Evolutionary conservation across 2,888 invertebrate species (phyloP), one percentile per base, ranked within the genome.

Genomic region (Synergus laeviventris): DNA sequence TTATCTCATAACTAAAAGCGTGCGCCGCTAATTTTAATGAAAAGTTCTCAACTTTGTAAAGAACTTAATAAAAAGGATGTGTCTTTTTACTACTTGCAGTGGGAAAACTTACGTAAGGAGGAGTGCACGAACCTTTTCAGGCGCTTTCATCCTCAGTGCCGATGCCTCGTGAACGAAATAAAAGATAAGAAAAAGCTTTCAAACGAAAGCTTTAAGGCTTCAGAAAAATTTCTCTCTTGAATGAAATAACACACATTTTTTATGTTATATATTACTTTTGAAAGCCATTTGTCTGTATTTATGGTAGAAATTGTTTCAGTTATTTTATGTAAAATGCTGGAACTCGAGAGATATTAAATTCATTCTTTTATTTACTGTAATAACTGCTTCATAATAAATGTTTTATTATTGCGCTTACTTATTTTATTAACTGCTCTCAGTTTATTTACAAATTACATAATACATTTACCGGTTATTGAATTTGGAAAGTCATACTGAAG

Each of bases 21-120:
- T 66, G 66, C 66, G 66, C 66, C 66, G 66, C 66, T 66, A 66
- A 66, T 66, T 66, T 66, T 66, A 66, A 66, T 66, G 66, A 66
- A 66, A 66, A 66, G 66, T 66, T 66, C 42, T 66, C 45, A 66
- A 66, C 66, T 66, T 66, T 66, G 42, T 66, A 66, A 66, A 45
- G 66, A 66, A 66, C 66, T 66, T 66, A 66, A 66, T 66, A 66
- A 66, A 66, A 66, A 66, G 66, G 66, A 66, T 66, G 66, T 66
- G 66, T 66, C 66, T 66, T 66, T 66, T 66, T 49, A 49, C 66
- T 49, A 49, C 66, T 45, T 66, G 66, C 66, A 66, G 66, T 66
- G 39, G 66, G 66, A 66, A 66, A 66, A 66, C 66, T 66, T 66
- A 66, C 66, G 66, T 66, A 66, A 66, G 42, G 66, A 66, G 66